These are phyloP conservation scores for Bibio marci DNA, from an alignment of 2,888 invertebrate genomes.

Conservation along the genomic window DNA sequence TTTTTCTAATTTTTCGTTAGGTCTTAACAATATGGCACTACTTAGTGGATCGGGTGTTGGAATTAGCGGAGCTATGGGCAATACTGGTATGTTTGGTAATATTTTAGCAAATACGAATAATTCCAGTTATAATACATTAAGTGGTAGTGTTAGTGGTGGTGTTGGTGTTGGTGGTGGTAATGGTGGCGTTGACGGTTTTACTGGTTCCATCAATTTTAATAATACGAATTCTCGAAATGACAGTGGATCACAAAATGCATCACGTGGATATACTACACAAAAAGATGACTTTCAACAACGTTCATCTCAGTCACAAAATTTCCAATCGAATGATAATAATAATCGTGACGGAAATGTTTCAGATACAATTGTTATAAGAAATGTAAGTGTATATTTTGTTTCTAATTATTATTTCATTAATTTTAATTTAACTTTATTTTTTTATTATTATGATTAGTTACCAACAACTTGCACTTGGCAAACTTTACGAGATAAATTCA, in stretches of 20 bases:
- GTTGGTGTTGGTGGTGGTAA: slow-evolving; percentile 14
- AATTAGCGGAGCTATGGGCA: too few species aligned
- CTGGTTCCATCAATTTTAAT: slow-evolving; percentile 21
- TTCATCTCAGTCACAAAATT: too few species aligned
- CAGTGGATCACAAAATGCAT: too few species aligned
- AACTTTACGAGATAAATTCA: slow-evolving; percentile 79
- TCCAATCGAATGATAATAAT: too few species aligned
- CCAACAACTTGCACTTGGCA: slow-evolving; percentile 89
- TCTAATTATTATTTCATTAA: slow-evolving; percentile 5
- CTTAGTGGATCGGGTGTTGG: too few species aligned
- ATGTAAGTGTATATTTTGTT: slow-evolving; percentile 33
- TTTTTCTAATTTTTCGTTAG: too few species aligned
- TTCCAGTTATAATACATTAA: too few species aligned
- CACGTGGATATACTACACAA: too few species aligned
- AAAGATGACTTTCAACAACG: too few species aligned
- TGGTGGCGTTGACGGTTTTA: slow-evolving; percentile 12
- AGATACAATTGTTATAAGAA: slow-evolving; percentile 50
- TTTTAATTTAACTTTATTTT: slow-evolving; percentile 13
- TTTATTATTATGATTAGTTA: too few species aligned
- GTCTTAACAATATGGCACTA: too few species aligned
- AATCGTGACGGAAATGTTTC: slow-evolving; percentile 17
- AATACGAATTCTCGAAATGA: neutral
- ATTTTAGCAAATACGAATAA: too few species aligned
- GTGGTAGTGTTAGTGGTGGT: slow-evolving; percentile 12
- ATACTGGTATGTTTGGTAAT: neutral